A percentile compares a stretch with the other conserved stretches of the same genome.
These are phyloP conservation scores for Gobionotothen gibberifrons DNA, from an alignment of 2,797 vertebrate genomes.

Conservation along the genomic window DNA sequence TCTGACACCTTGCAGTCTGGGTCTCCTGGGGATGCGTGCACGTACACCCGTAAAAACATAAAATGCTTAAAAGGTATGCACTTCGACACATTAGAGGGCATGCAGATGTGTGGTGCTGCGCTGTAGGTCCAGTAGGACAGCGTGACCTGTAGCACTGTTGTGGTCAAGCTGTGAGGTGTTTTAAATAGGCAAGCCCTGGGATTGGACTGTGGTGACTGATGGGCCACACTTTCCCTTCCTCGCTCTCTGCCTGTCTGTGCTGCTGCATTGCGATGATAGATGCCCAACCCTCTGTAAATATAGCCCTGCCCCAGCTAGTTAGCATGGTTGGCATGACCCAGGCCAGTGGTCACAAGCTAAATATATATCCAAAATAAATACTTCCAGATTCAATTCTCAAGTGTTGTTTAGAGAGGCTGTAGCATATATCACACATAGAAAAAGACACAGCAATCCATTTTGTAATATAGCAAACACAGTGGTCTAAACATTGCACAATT, in stretches of 20 bases:
- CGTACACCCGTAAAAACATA: slow-evolving; percentile 27
- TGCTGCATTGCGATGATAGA: slow-evolving; percentile 78
- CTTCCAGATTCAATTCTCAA: slow-evolving; percentile 80
- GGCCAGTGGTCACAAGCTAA: slow-evolving; percentile 79
- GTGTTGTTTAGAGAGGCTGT: slow-evolving; percentile 72
- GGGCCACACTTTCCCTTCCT: slow-evolving; percentile 82
- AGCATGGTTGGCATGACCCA: slow-evolving; percentile 83
- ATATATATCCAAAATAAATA: slow-evolving; percentile 86
- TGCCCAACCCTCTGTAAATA: slow-evolving; percentile 83
- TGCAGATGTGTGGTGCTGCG: slow-evolving; percentile 42
- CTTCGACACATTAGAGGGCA: slow-evolving; percentile 19
- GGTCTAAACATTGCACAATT: slow-evolving; percentile 55
- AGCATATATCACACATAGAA: slow-evolving; percentile 55
- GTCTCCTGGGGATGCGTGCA: slow-evolving; percentile 29
- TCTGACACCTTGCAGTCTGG: slow-evolving; percentile 35
- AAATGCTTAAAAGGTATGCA: slow-evolving; percentile 16
- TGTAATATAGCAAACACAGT: slow-evolving; percentile 38
- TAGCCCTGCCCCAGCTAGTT: slow-evolving; percentile 84
- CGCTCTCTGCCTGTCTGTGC: slow-evolving; percentile 71
- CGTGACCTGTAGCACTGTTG: slow-evolving; percentile 66
- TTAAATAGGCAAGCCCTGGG: slow-evolving; percentile 73
- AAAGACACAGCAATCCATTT: slow-evolving; percentile 52
- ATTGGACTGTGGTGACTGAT: slow-evolving; percentile 78
- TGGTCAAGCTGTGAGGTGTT: slow-evolving; percentile 70
- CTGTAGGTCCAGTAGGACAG: slow-evolving; percentile 53